Evolutionary conservation across 2,113 vertebrate species (phyloP), one percentile per base, ranked within the genome.

Genomic region (Upupa epops): DNA sequence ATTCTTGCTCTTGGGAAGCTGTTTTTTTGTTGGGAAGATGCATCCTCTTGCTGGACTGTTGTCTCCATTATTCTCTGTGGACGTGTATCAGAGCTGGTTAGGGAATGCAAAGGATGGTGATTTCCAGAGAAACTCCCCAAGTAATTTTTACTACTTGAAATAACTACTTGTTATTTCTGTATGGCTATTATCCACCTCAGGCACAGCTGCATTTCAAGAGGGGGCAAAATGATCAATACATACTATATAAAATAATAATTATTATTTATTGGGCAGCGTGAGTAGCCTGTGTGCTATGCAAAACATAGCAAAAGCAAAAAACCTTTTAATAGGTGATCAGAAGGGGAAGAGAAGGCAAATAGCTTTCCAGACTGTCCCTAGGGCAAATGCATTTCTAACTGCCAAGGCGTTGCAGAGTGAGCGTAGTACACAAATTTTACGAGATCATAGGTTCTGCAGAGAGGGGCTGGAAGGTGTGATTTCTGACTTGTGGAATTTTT

Each of bases 191-290:
- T 52, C 76, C 60, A 91, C 70, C 76, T 88, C 70, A 65, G 73
- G 79, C 13, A 65, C 82, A 83, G 83, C 48, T 93, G 78, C 63
- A 46, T 90, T 96, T 94, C 0, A 5, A 78, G 56, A 86, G 78
- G 48, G 75, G 65, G 45, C n/a, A 88, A 84, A 88, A 46, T 83
- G 86, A 96, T 97, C 92, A 89, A 92, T 93, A 90, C 11, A 9
- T 34, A 58, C 32, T 68, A 65, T 94, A 69, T 69, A 75, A 74
- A 88, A 80, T 79, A 90, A 94, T 91, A 52, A 86, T 85, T 84
- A 90, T 87, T 77, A 91, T 81, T 94, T 92, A 90, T 85, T 4
- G 56, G 86, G 34, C 54, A 58, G 54, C 72, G 55, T 2, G 12
- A 74, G 32, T 86, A 60, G 75, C 68, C 78, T 94, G 25, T 36